phyloP scores from a whole-genome alignment of 2,888 invertebrate genomes.

The Agonopterix subpropinquella region DNA sequence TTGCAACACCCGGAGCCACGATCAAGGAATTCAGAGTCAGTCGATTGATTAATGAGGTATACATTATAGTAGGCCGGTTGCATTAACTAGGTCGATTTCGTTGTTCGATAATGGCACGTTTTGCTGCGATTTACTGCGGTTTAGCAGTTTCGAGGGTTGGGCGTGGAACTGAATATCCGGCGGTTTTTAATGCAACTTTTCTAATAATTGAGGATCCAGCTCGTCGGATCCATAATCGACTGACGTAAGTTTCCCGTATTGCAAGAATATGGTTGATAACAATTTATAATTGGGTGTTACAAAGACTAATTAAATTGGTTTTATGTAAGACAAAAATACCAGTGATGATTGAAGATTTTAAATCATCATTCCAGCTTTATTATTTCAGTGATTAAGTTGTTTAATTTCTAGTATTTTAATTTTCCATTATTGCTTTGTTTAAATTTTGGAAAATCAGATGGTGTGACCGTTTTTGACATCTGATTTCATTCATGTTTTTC shows the following conservation, averaged over 20 bases:
- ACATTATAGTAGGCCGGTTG: constrained; percentile 27
- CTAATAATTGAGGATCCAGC: constrained; percentile 9
- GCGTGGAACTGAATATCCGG: constrained; percentile 19
- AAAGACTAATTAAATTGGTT: too few relatives aligned
- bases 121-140: constrained; percentile 19
- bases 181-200: constrained; percentile 1
- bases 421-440: too few relatives aligned
- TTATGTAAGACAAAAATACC: too few relatives aligned
- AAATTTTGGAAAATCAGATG: too few relatives aligned
- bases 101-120: constrained; percentile 33
- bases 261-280: background rate
- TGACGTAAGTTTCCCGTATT: constrained; percentile 2
- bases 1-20: constrained; percentile 40
- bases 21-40: constrained; percentile 28
- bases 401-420: too few relatives aligned
- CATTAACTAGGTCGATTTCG: constrained; percentile 43
- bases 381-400: too few relatives aligned
- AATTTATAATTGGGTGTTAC: too few relatives aligned
- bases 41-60: constrained; percentile 47
- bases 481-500: too few relatives aligned
- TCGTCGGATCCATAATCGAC: background rate
- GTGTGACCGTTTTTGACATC: too few relatives aligned
- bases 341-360: too few relatives aligned
- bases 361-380: too few relatives aligned
- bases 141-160: constrained; percentile 17